Percentiles rank a stretch among this genome's conserved stretches.
Conservation (phyloP, 1,140 invertebrate genomes). For the Ooceraea biroi region DNA sequence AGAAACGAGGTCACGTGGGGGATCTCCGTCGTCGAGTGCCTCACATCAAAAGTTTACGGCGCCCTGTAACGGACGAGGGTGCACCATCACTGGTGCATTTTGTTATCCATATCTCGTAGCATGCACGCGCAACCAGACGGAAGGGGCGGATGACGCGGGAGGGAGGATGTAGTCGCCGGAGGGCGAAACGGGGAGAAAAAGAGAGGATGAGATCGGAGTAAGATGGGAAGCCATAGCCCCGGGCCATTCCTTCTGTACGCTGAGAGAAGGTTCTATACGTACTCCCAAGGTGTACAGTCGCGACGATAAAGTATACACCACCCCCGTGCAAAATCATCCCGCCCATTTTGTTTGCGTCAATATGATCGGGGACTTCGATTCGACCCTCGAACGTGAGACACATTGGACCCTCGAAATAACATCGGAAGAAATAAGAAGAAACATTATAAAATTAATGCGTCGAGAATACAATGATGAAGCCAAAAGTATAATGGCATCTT, state of each 20-base stretch:
- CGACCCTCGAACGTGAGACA: slow-evolving; percentile 5
- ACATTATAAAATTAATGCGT: neutral
- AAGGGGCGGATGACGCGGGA: slow-evolving; percentile 32
- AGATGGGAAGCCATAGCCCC: slow-evolving; percentile 81
- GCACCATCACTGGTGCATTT: slow-evolving; percentile 71
- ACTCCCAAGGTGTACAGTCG: slow-evolving; percentile 72
- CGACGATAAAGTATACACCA: slow-evolving; percentile 65
- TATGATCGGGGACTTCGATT: slow-evolving; percentile 74
- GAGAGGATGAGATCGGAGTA: slow-evolving; percentile 69
- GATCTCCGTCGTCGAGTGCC: slow-evolving; percentile 56
- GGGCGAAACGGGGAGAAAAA: slow-evolving; percentile 50
- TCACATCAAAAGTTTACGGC: slow-evolving; percentile 60
- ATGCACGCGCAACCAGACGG: slow-evolving; percentile 72
- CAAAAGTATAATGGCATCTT: neutral
- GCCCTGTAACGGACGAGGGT: slow-evolving; percentile 53
- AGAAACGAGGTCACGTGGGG: slow-evolving; percentile 57
- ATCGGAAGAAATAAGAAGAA: neutral
- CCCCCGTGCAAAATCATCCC: slow-evolving; percentile 48
- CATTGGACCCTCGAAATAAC: slow-evolving; percentile 23
- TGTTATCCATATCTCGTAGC: slow-evolving; percentile 79
- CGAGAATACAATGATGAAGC: neutral
- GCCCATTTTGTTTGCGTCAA: slow-evolving; percentile 69
- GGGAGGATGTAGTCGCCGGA: slow-evolving; percentile 14
- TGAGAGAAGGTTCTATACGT: slow-evolving; percentile 65
- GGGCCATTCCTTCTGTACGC: slow-evolving; percentile 77